Percentiles rank a stretch among this genome's conserved stretches.
Evolutionary conservation across 2,888 invertebrate species (phyloP).

Genomic region (Erynnis tages): DNA sequence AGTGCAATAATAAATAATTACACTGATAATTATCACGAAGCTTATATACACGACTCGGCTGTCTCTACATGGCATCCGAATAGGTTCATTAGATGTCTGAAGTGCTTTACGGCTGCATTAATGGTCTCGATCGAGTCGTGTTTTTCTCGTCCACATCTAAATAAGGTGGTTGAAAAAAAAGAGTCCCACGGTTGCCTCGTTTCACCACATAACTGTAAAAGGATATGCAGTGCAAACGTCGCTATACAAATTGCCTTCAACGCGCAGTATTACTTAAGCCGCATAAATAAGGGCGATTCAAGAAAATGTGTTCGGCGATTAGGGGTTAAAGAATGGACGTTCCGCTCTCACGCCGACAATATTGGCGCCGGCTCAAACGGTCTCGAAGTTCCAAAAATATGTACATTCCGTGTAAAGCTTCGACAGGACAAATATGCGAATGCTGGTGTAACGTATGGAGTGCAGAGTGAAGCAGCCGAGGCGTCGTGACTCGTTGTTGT

Average conservation of each 20-base stretch:
- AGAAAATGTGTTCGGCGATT: neutral
- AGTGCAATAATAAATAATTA: conserved; percentile 23
- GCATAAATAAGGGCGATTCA: conserved; percentile 3
- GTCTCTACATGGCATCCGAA: conserved; percentile 16
- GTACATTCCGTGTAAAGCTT: conserved; percentile 1
- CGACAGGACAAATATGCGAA: conserved; percentile 15
- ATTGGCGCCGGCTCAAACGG: conserved; percentile 8
- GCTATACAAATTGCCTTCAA: neutral
- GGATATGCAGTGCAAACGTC: conserved; percentile 1
- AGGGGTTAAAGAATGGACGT: neutral
- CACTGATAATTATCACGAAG: conserved; percentile 15
- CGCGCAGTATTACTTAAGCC: neutral
- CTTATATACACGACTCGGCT: conserved; percentile 9
- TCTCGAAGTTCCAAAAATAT: neutral
- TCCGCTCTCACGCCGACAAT: neutral
- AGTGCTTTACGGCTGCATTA: conserved; percentile 17
- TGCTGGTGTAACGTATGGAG: conserved; percentile 13
- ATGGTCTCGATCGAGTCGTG: conserved; percentile 10
- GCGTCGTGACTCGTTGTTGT: conserved; percentile 21
- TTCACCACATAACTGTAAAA: conserved; percentile 4
- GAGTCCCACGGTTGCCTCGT: neutral
- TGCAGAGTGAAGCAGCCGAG: neutral
- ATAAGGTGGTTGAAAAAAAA: conserved; percentile 13
- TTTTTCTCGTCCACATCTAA: conserved; percentile 3
- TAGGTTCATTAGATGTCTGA: conserved; percentile 19